These are phyloP conservation scores for Ramazzottius varieornatus DNA, from an alignment of 2,888 invertebrate species.

Conservation along the genomic window DNA sequence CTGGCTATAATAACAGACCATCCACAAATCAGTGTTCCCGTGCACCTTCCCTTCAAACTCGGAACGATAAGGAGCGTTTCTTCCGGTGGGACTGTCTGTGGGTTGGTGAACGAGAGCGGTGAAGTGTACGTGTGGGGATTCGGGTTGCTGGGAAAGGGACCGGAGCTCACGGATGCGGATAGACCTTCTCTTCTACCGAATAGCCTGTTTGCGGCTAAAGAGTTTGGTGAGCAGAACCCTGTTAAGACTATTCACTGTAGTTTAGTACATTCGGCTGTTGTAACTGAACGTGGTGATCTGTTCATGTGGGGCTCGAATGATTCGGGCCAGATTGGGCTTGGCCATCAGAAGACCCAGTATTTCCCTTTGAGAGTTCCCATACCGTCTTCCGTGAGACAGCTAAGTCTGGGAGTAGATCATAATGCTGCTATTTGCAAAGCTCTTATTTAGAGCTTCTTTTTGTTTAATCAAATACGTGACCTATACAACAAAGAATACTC, in stretches of 20 bases:
- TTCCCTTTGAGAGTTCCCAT: slow-evolving; percentile 61
- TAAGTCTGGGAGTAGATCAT: slow-evolving; percentile 52
- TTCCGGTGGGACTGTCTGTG: slow-evolving; percentile 59
- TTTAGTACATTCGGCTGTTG: slow-evolving; percentile 15
- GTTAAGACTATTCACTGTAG: slow-evolving; percentile 34
- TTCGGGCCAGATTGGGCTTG: slow-evolving; percentile 54
- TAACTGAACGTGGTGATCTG: slow-evolving; percentile 39
- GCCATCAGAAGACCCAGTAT: slow-evolving; percentile 42
- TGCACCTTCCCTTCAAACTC: slow-evolving; percentile 31
- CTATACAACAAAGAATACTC: no score
- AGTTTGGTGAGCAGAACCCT: slow-evolving; percentile 41
- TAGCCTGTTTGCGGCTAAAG: slow-evolving; percentile 56
- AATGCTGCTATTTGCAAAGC: slow-evolving; percentile 43
- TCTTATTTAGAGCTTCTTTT: slow-evolving; percentile 21
- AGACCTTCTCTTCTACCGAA: slow-evolving; percentile 46
- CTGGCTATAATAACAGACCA: slow-evolving; percentile 30
- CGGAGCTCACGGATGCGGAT: slow-evolving; percentile 36
- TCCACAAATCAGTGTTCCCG: slow-evolving; percentile 20
- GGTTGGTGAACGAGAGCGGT: slow-evolving; percentile 50
- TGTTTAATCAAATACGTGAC: no score
- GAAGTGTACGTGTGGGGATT: slow-evolving; percentile 76
- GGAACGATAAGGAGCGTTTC: slow-evolving; percentile 55
- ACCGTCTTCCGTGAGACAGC: slow-evolving; percentile 43
- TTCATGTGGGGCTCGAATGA: slow-evolving; percentile 77
- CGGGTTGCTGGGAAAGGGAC: slow-evolving; percentile 68